These are phyloP conservation scores for Hippotragus niger DNA, from an alignment of 2,113 vertebrate species.

Conservation along the genomic window DNA sequence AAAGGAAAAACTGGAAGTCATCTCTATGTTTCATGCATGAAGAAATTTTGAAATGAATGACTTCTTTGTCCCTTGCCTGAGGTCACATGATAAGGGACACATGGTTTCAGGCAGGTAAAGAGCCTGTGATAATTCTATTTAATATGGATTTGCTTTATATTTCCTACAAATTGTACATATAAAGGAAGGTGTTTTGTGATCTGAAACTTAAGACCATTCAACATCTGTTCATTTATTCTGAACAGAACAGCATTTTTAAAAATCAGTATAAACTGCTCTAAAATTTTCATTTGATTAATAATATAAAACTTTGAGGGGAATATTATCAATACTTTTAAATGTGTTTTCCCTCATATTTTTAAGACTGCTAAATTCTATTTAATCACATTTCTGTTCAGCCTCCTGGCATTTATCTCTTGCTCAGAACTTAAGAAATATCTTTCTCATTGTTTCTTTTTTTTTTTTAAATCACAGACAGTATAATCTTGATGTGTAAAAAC, in stretches of 20 bases:
- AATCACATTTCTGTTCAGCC: not conserved
- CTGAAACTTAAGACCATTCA: not conserved
- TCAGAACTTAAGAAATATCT: not conserved
- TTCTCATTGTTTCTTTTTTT: not conserved
- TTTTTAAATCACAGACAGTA: not conserved
- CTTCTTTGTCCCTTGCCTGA: not conserved
- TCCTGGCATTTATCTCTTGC: rapidly evolving
- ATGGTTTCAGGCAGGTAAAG: not conserved
- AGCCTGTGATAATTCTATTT: not conserved
- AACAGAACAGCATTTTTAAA: not conserved
- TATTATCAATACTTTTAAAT: not conserved
- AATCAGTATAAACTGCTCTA: not conserved
- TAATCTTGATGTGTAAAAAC: not conserved
- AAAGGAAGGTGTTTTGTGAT: not conserved
- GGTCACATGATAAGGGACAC: not conserved
- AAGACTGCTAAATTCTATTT: not conserved
- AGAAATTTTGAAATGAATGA: not conserved
- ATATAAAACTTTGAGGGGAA: not conserved
- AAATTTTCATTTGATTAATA: not conserved
- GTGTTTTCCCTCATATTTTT: not conserved
- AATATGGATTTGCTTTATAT: not conserved
- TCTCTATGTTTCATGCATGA: not conserved
- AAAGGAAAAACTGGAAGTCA: not conserved
- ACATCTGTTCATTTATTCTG: not conserved
- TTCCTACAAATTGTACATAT: not conserved